These are phyloP conservation scores for Drosophila kuntzei DNA, from an alignment of 2,888 invertebrate species.

Conservation along the genomic window DNA sequence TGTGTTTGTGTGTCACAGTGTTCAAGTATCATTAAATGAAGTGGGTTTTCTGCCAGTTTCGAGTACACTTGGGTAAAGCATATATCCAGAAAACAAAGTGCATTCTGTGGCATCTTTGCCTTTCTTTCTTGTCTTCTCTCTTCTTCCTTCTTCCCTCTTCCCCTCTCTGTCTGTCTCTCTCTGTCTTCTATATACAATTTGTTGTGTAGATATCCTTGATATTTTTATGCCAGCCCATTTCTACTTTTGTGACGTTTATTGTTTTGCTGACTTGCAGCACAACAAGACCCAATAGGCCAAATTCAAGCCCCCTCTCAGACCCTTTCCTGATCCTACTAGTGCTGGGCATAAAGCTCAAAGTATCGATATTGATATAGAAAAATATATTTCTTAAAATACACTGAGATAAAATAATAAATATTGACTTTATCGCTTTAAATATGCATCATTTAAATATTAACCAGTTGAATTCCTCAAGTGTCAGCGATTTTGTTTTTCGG, in stretches of 20 bases:
- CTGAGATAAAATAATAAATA: too few species aligned
- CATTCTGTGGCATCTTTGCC: constrained; percentile 80
- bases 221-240: constrained; percentile 75
- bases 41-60: constrained; percentile 84
- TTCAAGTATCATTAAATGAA: constrained; percentile 85
- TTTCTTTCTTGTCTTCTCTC: constrained; percentile 50
- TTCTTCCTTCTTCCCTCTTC: background rate
- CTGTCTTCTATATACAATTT: constrained; percentile 46
- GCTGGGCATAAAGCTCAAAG: background rate
- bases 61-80: constrained; percentile 84
- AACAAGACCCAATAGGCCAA: constrained; percentile 77
- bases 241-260: constrained; percentile 79
- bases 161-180: constrained; percentile 5
- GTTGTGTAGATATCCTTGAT: constrained; percentile 73
- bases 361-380: too few species aligned
- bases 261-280: constrained; percentile 69
- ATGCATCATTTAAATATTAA: too few species aligned
- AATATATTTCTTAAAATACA: too few species aligned
- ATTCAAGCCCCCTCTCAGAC: constrained; percentile 42
- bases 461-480: too few species aligned
- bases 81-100: constrained; percentile 84
- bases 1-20: constrained; percentile 82
- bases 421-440: too few species aligned
- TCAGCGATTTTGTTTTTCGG: too few species aligned
- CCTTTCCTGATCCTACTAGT: background rate